phyloP scores from a whole-genome alignment of 1,140 invertebrate genomes.

The Achroia grisella region DNA sequence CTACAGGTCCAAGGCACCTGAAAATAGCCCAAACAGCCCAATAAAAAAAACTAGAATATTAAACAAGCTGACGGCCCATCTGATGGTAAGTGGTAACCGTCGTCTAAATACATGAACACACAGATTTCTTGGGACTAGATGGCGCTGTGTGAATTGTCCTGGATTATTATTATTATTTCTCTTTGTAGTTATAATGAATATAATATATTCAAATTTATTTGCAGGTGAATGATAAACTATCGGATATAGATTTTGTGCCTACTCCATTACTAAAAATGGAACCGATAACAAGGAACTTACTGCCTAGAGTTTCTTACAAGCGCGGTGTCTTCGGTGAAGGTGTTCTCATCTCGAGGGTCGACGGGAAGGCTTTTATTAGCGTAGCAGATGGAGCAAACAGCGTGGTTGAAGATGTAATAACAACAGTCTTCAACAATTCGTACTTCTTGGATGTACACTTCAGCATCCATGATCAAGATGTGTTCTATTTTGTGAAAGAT shows the following conservation, averaged over 20 bases:
- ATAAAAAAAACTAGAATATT: too few species aligned
- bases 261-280: conserved; percentile 87
- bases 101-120: too few species aligned
- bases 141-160: too few species aligned
- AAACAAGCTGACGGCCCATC: too few species aligned
- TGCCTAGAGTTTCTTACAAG: conserved; percentile 86
- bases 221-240: conserved; percentile 85
- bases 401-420: conserved; percentile 93
- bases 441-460: conserved; percentile 94
- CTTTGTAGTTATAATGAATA: neutral
- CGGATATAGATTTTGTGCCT: conserved; percentile 87
- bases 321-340: conserved; percentile 92
- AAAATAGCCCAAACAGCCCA: too few species aligned
- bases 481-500: conserved; percentile 97
- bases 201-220: conserved; percentile 20
- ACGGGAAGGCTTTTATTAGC: conserved; percentile 86
- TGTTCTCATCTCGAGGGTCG: conserved; percentile 87
- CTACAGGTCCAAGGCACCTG: too few species aligned
- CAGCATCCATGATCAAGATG: conserved; percentile 92
- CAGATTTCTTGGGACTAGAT: too few species aligned
- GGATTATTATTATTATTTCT: too few species aligned
- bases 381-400: conserved; percentile 89
- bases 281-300: conserved; percentile 84
- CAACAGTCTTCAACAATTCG: conserved; percentile 94
- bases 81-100: too few species aligned